These are phyloP conservation scores for Saturnia pavonia DNA, from an alignment of 2,888 invertebrate genomes.

Conservation along the genomic window DNA sequence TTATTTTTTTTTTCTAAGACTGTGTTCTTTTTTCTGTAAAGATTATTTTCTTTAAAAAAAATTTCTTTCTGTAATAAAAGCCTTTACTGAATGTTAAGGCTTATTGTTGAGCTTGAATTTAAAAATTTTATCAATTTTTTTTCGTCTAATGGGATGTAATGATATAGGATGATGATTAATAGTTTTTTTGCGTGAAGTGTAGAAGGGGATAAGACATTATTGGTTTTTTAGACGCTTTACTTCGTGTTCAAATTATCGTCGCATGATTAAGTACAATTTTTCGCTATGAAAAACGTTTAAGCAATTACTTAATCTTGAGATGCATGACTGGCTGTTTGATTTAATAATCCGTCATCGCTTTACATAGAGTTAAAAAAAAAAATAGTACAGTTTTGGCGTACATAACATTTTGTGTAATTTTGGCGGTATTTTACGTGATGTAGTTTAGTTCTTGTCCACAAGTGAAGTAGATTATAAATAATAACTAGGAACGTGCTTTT, in stretches of 20 bases:
- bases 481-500: no score
- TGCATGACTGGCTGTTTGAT: constrained; percentile 18
- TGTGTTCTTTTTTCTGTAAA: no score
- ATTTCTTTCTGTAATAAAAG: no score
- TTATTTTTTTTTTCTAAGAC: no score
- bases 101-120: neutral
- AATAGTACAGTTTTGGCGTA: no score
- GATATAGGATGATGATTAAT: constrained; percentile 10
- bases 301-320: constrained; percentile 18
- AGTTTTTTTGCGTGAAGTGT: constrained; percentile 13
- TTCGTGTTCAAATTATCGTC: constrained; percentile 17
- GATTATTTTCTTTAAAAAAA: no score
- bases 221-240: constrained; percentile 11
- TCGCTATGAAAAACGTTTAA: constrained; percentile 17
- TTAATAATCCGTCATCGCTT: neutral
- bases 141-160: neutral
- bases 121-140: neutral
- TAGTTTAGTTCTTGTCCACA: no score
- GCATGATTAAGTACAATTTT: constrained; percentile 18
- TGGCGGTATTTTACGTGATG: no score
- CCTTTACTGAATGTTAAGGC: no score
- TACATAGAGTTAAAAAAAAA: neutral
- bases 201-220: constrained; percentile 14
- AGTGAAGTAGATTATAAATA: no score
- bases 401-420: no score